Conservation (phyloP, 1,140 invertebrate genomes). For the Bombyx mori region ASM3026992v2 NC_085108.1:2568501-2569000, state of each 20-base stretch:
- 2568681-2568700: conserved; percentile 6
- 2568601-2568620: conserved; percentile 7
- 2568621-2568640: conserved; percentile 8
- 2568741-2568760: neutral
- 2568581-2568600: neutral
- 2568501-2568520: too few species aligned
- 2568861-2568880: neutral
- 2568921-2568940: conserved; percentile 11
- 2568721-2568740: conserved; percentile 1
- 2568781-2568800: conserved; percentile 1
- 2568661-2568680: conserved; percentile 8
- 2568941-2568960: conserved; percentile 14
- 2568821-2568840: conserved; percentile 10
- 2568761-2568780: neutral
- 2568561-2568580: neutral
- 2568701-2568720: conserved; percentile 1
- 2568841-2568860: conserved; percentile 5
- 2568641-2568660: conserved; percentile 11
- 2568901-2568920: neutral
- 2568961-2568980: conserved; percentile 9
- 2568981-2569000: conserved; percentile 11
- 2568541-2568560: too few species aligned
- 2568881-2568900: conserved; percentile 9
- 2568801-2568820: conserved; percentile 4
- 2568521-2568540: too few species aligned